Conservation (phyloP, 1,140 invertebrate species). For the Anastatus disparis region DNA sequence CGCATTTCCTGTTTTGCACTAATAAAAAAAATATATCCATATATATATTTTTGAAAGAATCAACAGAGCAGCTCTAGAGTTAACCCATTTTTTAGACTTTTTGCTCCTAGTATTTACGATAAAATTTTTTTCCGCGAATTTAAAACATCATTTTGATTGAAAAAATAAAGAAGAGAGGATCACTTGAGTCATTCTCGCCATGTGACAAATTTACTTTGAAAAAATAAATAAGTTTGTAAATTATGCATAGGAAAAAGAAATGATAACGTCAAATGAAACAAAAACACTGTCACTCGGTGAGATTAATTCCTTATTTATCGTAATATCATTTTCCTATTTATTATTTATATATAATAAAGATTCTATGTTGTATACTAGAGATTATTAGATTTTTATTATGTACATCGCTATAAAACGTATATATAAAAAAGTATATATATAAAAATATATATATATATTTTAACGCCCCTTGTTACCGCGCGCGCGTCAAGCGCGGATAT, state of each 20-base stretch:
- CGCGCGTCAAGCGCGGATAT: constrained; percentile 53
- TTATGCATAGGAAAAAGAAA: constrained; percentile 12
- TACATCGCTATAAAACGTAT: constrained; percentile 49
- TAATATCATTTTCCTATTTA: constrained; percentile 36
- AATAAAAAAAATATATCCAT: constrained; percentile 15
- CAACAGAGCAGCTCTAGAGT: too few species aligned
- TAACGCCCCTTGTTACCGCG: constrained; percentile 63
- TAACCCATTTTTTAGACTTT: background rate
- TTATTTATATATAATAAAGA: constrained; percentile 51
- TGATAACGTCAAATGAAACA: background rate
- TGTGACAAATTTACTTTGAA: constrained; percentile 1
- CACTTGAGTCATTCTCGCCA: constrained; percentile 19
- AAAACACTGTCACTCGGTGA: constrained; percentile 3
- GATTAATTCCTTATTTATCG: constrained; percentile 3
- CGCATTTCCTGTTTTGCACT: constrained; percentile 9
- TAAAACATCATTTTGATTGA: background rate
- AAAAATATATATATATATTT: constrained; percentile 58
- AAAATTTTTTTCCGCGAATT: constrained; percentile 17
- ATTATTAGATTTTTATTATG: constrained; percentile 59
- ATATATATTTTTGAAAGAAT: constrained; percentile 24
- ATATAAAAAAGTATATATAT: background rate
- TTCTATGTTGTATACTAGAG: constrained; percentile 55
- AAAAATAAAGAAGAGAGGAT: constrained; percentile 17
- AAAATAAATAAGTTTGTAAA: constrained; percentile 21
- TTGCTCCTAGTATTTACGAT: constrained; percentile 30